Evolutionary conservation across 2,797 vertebrate genomes (phyloP).

Genomic region (Thripadectes ignobilis): DNA sequence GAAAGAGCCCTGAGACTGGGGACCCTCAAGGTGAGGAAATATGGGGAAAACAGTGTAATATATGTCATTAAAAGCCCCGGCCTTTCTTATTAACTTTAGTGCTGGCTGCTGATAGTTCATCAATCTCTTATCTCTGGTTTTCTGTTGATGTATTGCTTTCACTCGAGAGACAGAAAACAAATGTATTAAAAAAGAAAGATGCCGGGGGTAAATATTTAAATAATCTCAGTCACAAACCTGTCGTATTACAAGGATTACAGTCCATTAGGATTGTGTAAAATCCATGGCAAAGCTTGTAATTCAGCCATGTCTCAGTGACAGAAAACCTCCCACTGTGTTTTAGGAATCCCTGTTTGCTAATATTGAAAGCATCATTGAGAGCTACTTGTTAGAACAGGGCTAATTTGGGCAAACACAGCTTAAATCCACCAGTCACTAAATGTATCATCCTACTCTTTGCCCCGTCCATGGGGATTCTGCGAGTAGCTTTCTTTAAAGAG

Average conservation of each 20-base stretch:
- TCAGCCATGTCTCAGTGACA: not conserved
- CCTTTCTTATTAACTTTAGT: not conserved
- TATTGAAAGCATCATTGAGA: not conserved
- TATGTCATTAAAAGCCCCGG: not conserved
- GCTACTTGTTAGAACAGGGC: not conserved
- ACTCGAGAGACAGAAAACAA: not conserved
- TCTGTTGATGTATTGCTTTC: not conserved
- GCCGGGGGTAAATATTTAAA: not conserved
- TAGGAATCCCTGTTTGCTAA: not conserved
- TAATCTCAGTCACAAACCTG: constrained; percentile 1
- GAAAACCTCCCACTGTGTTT: not conserved
- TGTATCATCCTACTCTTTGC: rapidly evolving
- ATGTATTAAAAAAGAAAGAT: not conserved
- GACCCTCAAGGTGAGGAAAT: rapidly evolving
- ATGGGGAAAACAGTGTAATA: not conserved
- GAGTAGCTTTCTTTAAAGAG: not conserved
- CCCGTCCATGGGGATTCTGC: rapidly evolving
- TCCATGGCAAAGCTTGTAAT: not conserved
- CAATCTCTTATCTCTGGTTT: not conserved
- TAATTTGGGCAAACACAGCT: not conserved
- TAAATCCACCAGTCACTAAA: not conserved
- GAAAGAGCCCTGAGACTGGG: not conserved
- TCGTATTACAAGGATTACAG: not conserved
- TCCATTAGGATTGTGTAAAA: not conserved
- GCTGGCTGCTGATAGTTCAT: not conserved